Evolutionary conservation across 2,888 invertebrate genomes (phyloP), one percentile per base, ranked within the genome.

Genomic region (Osmoderma eremita): DNA sequence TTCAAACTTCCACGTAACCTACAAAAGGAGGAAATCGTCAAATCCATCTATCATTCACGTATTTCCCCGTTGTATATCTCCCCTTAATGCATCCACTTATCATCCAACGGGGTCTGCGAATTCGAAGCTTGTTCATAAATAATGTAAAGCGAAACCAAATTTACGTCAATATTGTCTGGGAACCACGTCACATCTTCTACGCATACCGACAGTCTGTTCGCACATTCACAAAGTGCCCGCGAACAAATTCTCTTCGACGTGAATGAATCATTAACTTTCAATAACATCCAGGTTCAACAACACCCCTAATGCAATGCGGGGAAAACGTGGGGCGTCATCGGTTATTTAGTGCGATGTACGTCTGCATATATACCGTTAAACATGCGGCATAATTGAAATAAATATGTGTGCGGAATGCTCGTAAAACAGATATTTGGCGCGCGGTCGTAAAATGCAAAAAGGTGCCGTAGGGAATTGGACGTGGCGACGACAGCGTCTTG

Each of bases 301-400:
- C 30, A 5, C 30, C 30, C 42, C 42, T 42, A 15, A 42, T n/a
- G 15, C 42, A 13, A 42, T 4, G 13, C 30, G 24, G 13, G n/a
- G 22, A 24, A 13, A 4, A 39, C 10, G 36, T n/a, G n/a, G n/a
- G n/a, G n/a, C n/a, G n/a, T n/a, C 53, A 18, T 17, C 30, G 10
- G 30, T 13, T 53, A 53, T 30, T 8, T 53, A 38, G 38, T 4
- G 10, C 36, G 17, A 17, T 38, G 10, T 30, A 30, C n/a, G n/a
- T 30, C 5, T 10, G 30, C 24, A 24, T 3, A 24, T 30, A 30
- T 10, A 38, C 12, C 38, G 24, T 53, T 53, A 53, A 53, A 53
- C 30, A 30, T 53, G 38, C 30, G 18, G 15, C 38, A 42, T 42
- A 53, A 53, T 38, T 53, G 53, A 53, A 53, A 53, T 38, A 53